Conservation (phyloP, 2,888 invertebrate genomes). For the Sphaerophoria rueppellii region DNA sequence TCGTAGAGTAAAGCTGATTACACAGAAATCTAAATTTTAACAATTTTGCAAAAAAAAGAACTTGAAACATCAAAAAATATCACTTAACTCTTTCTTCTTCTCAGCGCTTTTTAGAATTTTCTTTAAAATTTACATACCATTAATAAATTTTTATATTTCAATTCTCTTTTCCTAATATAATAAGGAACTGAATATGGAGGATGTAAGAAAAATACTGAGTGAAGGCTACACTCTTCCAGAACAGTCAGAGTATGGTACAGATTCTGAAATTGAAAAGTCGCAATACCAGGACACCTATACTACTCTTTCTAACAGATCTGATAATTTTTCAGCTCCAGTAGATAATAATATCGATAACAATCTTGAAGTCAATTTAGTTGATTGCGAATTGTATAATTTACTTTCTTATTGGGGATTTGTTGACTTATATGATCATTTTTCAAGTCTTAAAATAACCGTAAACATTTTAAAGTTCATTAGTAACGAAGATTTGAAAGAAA, state of each 20-base stretch:
- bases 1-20: too few relatives aligned
- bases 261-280: constrained; percentile 5
- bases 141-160: background rate
- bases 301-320: background rate
- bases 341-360: constrained; percentile 4
- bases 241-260: constrained; percentile 5
- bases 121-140: too few relatives aligned
- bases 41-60: too few relatives aligned
- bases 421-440: constrained; percentile 11
- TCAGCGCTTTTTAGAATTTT: too few relatives aligned
- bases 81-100: too few relatives aligned
- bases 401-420: constrained; percentile 22
- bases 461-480: constrained; percentile 17
- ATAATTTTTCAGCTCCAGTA: constrained; percentile 2
- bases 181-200: background rate
- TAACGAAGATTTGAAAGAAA: constrained; percentile 23
- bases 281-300: constrained; percentile 4
- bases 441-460: background rate
- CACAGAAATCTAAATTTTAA: too few relatives aligned
- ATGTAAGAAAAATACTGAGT: background rate
- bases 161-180: constrained; percentile 1
- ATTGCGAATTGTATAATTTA: constrained; percentile 15
- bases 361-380: constrained; percentile 2
- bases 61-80: too few relatives aligned
- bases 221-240: background rate